A percentile compares a stretch with the other conserved stretches of the same genome.
Conservation (phyloP, 2,113 vertebrate genomes). For the Pampusana beccarii region DNA sequence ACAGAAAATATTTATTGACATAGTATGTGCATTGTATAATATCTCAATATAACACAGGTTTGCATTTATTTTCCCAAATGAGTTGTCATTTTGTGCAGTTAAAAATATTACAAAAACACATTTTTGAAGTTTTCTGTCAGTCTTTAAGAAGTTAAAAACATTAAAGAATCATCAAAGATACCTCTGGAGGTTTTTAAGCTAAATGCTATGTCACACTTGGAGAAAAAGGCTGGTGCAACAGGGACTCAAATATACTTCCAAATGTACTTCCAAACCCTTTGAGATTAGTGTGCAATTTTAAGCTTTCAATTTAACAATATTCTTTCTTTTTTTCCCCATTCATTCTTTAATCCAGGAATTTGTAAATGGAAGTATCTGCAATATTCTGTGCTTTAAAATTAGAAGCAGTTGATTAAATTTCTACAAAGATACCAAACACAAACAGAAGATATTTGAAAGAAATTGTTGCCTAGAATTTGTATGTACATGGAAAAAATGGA, state of each 20-base stretch:
- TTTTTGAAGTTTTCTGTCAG: background rate
- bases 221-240: background rate
- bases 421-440: background rate
- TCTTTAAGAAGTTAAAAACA: background rate
- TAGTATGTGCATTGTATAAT: background rate
- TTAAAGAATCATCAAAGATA: background rate
- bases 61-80: background rate
- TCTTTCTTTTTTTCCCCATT: background rate
- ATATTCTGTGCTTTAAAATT: background rate
- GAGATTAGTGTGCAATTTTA: background rate
- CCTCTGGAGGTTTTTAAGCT: background rate
- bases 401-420: background rate
- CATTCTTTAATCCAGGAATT: background rate
- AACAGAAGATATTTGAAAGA: background rate
- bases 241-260: background rate
- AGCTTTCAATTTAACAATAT: background rate
- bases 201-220: background rate
- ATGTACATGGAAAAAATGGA: background rate
- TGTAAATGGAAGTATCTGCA: background rate
- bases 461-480: background rate
- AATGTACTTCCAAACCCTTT: background rate
- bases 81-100: background rate
- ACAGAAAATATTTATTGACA: constrained; percentile 22
- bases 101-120: background rate
- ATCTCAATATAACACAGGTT: background rate